Conservation (phyloP, 2,113 vertebrate species). For the Osmerus eperlanus region DNA sequence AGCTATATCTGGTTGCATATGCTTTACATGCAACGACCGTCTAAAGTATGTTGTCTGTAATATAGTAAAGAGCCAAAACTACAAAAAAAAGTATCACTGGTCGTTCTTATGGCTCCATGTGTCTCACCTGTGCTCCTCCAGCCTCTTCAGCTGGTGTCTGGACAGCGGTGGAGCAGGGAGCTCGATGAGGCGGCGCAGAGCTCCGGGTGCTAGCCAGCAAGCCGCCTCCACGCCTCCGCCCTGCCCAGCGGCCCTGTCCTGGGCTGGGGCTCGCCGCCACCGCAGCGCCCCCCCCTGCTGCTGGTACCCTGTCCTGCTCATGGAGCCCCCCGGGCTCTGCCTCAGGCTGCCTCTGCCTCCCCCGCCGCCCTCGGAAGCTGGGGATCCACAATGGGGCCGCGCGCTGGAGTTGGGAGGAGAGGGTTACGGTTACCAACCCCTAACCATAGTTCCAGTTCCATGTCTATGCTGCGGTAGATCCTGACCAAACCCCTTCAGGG, state of each 20-base stretch:
- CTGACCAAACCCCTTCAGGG: no score
- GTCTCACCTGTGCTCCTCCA: conserved; percentile 88
- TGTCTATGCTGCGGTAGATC: no score
- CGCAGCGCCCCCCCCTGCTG: conserved; percentile 55
- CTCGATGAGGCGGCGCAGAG: conserved; percentile 83
- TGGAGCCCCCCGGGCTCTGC: conserved; percentile 38
- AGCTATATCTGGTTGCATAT: no score
- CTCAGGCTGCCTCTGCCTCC: conserved; percentile 28
- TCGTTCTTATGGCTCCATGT: no score
- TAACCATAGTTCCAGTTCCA: no score
- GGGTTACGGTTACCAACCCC: neutral
- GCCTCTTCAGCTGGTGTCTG: conserved; percentile 91
- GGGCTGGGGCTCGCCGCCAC: conserved; percentile 50
- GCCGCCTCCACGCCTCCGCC: conserved; percentile 60
- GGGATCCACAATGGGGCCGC: conserved; percentile 27
- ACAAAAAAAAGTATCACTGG: no score
- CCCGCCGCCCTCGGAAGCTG: conserved; percentile 15
- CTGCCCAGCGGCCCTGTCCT: conserved; percentile 57
- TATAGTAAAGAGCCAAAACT: no score
- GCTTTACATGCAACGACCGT: no score
- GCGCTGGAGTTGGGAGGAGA: conserved; percentile 8
- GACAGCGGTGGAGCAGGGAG: conserved; percentile 87
- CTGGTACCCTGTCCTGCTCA: conserved; percentile 58
- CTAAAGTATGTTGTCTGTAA: no score
- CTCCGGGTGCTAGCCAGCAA: conserved; percentile 67